phyloP scores from a whole-genome alignment of 2,113 vertebrate genomes.

The Donacobius atricapilla region DNA sequence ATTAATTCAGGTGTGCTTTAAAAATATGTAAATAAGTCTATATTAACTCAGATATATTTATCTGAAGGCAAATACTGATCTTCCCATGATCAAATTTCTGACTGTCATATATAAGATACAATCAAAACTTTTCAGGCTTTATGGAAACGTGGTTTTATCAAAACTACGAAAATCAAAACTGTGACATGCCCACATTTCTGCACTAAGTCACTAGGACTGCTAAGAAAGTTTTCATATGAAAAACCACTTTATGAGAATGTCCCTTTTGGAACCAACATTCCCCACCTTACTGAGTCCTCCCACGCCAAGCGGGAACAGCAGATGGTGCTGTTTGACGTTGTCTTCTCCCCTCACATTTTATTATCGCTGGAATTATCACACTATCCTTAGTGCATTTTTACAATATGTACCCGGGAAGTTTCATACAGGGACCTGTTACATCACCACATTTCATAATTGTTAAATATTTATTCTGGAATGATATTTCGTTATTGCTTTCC shows the following conservation, averaged over 20 bases:
- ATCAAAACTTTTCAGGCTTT: not conserved
- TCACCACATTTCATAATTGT: not conserved
- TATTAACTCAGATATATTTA: not conserved
- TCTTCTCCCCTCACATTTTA: not conserved
- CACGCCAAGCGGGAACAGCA: not conserved
- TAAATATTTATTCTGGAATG: not conserved
- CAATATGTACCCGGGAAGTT: not conserved
- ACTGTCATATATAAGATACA: not conserved
- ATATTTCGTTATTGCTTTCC: not conserved
- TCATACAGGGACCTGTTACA: not conserved
- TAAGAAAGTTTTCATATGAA: not conserved
- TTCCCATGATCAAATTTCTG: not conserved
- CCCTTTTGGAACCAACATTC: not conserved
- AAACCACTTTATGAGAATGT: not conserved
- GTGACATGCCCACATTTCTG: not conserved
- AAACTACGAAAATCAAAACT: not conserved
- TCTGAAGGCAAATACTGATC: not conserved
- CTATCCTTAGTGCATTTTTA: not conserved
- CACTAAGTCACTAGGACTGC: not conserved
- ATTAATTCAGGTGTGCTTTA: not conserved
- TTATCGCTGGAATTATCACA: fast-evolving
- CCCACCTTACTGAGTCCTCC: not conserved
- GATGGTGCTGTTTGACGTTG: constrained; percentile 58
- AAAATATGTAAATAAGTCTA: not conserved
- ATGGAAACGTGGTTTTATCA: not conserved